Conservation (phyloP, 1,140 invertebrate species). For the Drosophila mayri region DNA sequence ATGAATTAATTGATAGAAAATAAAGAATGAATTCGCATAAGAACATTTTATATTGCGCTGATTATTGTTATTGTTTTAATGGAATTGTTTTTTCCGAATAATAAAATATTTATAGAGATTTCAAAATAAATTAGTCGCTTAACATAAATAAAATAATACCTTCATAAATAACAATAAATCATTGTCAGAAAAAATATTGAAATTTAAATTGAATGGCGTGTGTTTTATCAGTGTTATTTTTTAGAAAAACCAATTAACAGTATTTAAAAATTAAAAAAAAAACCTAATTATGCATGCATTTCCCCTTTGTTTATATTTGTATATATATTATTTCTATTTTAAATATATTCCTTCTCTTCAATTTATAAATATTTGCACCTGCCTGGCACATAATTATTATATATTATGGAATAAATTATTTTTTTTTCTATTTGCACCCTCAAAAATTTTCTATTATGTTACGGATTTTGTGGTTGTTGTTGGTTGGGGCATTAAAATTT, state of each 20-base stretch:
- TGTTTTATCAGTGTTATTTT: not conserved
- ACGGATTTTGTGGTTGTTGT: conserved; percentile 27
- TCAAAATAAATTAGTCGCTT: conserved; percentile 1
- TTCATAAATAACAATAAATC: not conserved
- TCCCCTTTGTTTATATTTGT: conserved; percentile 4
- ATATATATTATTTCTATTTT: not conserved
- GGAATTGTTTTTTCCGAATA: not conserved
- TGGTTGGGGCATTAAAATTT: conserved; percentile 45
- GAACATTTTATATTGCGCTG: not conserved
- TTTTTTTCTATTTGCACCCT: not conserved
- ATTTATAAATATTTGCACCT: conserved; percentile 30
- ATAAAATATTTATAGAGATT: not conserved
- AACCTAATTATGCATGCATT: conserved; percentile 25
- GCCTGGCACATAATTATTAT: not conserved
- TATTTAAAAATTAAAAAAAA: not conserved
- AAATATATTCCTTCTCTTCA: conserved; percentile 2
- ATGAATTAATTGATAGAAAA: too few relatives aligned
- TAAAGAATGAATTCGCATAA: not conserved
- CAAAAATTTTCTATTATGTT: conserved; percentile 38
- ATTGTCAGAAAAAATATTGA: conserved; percentile 3
- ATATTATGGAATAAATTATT: conserved; percentile 23
- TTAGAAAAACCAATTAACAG: conserved; percentile 2
- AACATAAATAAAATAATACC: not conserved
- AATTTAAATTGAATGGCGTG: not conserved
- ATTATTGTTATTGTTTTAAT: not conserved